Base-by-base conservation (phyloP, 2,888 invertebrate species). In the Drosophila maculinotata region DNA sequence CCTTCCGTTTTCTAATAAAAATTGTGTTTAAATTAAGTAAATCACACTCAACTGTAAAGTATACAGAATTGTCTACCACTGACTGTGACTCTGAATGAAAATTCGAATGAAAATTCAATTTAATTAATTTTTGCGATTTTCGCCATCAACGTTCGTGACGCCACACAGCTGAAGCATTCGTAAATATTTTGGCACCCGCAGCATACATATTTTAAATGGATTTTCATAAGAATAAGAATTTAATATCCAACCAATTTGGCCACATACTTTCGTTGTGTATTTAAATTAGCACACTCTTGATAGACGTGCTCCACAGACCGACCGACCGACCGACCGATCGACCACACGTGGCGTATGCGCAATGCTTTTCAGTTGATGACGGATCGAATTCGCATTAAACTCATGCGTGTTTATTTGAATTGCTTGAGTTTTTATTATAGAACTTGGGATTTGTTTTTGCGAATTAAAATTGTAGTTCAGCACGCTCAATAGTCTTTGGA, bases 371-470 rank as follows among this genome's bases (percentile, higher is more conserved):
- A 25, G 35, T 52, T 78, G 79, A 87, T 82, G 87, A 84, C 76
- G 87, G 82, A 65, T 82, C 82, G 56, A 48, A 54, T 87, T 84
- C 69, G 54, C 69, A 66, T 76, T 87, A 70, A 85, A 60, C 56
- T 38, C 42, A 5, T 20, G n/a, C 10, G 26, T 69, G 60, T 80
- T 81, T 81, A 66, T 81, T 70, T 65, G 39, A 38, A 26, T 33
- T 31, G 45, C 1, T 20, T n/a, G 31, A 1, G 17, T 9, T 49
- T 64, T 30, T 17, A 39, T 25, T 44, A 7, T 15, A 14, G 12
- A 14, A 41, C 25, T 12, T 36, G 31, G 25, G 30, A 53, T 48
- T 42, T 15, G 17, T 36, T 44, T 62, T 68, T 44, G n/a, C 15
- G 3, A 25, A 44, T 31, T n/a, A 6, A 35, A 35, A 36, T 14